Conservation (phyloP, 2,888 invertebrate genomes). For the Pristionchus maxplancki region DNA sequence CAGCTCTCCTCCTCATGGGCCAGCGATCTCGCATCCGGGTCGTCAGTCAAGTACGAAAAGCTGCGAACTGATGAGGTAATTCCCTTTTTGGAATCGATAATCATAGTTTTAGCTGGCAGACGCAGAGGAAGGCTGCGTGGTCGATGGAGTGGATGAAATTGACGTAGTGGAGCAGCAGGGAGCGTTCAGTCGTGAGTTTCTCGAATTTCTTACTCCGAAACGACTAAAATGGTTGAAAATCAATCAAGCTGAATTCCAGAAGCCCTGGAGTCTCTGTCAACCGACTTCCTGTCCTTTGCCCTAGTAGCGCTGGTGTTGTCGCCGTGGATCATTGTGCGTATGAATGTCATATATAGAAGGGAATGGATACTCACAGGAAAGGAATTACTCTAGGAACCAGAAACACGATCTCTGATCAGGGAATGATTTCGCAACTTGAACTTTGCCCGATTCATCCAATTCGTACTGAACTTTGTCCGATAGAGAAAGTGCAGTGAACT, state of each 20-base stretch:
- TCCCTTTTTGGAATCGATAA: background rate
- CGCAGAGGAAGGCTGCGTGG: background rate
- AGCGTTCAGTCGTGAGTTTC: background rate
- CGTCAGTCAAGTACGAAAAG: background rate
- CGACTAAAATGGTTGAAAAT: background rate
- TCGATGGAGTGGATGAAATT: no score
- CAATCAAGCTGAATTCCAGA: background rate
- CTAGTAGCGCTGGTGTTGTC: background rate
- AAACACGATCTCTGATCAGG: no score
- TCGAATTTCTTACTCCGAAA: background rate
- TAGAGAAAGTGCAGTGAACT: no score
- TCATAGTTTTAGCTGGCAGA: background rate
- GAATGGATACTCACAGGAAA: no score
- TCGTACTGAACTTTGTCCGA: no score
- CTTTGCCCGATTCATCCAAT: no score
- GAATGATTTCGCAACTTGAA: no score
- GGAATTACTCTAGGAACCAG: no score
- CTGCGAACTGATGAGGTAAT: background rate
- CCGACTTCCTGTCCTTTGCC: background rate
- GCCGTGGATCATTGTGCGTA: conserved; percentile 3
- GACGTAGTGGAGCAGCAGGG: background rate
- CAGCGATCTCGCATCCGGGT: background rate
- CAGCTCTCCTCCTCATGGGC: background rate
- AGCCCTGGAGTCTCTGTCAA: background rate
- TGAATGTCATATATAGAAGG: no score